Evolutionary conservation across 92 coral and sea anemone genomes (phyloP).

Genomic region (Zoanthus gigantus): DNA sequence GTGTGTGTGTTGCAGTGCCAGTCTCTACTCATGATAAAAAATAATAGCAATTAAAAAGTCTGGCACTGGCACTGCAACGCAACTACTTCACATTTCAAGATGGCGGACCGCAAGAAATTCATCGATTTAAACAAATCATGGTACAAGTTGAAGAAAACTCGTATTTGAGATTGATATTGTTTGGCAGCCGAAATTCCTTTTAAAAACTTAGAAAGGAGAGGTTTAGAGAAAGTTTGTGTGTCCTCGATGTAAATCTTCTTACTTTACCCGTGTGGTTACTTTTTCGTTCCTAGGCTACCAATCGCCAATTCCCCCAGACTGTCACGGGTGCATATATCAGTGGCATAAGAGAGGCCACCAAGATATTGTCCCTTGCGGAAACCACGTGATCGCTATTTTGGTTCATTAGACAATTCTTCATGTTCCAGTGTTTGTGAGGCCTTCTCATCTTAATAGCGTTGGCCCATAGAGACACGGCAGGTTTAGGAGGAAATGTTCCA

Average conservation of each 20-base stretch:
- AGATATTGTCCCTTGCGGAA: slow-evolving; percentile 65
- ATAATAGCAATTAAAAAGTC: no score
- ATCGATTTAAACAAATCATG: no score
- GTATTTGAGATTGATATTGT: no score
- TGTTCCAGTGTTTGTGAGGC: background rate
- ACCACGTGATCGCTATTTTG: background rate
- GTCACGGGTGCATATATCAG: slow-evolving; percentile 99
- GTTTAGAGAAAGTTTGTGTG: no score
- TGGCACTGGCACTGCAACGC: no score
- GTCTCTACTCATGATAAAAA: no score
- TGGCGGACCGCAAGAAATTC: no score
- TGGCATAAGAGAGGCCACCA: slow-evolving; percentile 94
- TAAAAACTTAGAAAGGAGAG: no score
- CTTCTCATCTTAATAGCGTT: background rate
- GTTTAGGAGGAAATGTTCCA: background rate
- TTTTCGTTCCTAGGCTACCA: slow-evolving; percentile 82
- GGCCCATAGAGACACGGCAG: background rate
- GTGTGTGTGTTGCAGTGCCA: no score
- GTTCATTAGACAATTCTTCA: background rate
- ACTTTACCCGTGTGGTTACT: background rate
- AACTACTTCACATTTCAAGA: no score
- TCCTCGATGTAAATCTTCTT: background rate
- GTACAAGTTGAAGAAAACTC: no score
- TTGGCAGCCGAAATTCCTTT: no score
- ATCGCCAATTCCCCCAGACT: slow-evolving; percentile 97